Conservation (phyloP, 2,797 vertebrate genomes). For the Lindbergichthys nudifrons region DNA sequence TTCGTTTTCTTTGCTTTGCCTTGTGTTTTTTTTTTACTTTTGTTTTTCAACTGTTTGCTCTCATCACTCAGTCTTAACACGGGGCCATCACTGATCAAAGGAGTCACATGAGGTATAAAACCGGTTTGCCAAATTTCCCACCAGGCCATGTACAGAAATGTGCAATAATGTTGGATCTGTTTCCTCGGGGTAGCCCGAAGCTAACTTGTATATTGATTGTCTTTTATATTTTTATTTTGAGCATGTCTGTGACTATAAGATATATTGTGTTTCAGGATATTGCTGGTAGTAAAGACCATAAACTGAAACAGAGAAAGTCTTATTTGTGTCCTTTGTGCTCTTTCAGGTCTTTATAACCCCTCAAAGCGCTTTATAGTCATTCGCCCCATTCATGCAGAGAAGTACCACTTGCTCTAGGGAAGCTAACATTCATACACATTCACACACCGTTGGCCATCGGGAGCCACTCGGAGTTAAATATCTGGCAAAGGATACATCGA, state of each 20-base stretch:
- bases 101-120: conserved; percentile 11
- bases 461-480: no score
- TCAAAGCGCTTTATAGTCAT: no score
- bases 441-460: no score
- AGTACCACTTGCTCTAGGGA: no score
- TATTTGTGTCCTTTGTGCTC: conserved; percentile 52
- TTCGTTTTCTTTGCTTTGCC: conserved; percentile 52
- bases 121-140: conserved; percentile 75
- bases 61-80: conserved; percentile 57
- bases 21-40: conserved; percentile 40
- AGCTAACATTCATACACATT: no score
- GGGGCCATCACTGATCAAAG: conserved; percentile 13
- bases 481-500: no score
- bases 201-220: conserved; percentile 25
- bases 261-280: conserved; percentile 60
- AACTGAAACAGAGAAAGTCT: conserved; percentile 47
- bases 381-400: no score
- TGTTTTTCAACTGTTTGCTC: conserved; percentile 38
- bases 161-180: conserved; percentile 62
- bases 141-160: conserved; percentile 58
- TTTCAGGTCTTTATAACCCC: background rate
- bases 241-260: conserved; percentile 59
- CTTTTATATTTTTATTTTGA: conserved; percentile 61
- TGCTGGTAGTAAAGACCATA: conserved; percentile 52
- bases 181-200: conserved; percentile 19